A percentile compares a stretch with the other conserved stretches of the same genome.
phyloP scores from a whole-genome alignment of 2,797 vertebrate species.

The Myotis pilosus region DNA sequence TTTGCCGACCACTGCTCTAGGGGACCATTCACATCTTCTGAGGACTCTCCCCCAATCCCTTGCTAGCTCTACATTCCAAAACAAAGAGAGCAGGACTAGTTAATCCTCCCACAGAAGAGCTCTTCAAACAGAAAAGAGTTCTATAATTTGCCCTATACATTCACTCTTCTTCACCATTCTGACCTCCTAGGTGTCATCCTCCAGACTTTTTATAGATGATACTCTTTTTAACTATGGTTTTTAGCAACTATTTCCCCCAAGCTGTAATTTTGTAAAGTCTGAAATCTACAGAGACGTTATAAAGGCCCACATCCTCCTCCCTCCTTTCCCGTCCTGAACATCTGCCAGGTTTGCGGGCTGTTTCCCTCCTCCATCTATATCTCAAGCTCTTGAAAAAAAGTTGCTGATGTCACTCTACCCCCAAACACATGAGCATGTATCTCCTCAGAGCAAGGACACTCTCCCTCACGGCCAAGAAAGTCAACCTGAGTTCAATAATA shows the following conservation, averaged over 20 bases:
- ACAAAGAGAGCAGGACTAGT: background rate
- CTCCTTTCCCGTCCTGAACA: too few species aligned
- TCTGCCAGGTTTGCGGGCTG: rapidly evolving
- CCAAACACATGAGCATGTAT: background rate
- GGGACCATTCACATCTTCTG: background rate
- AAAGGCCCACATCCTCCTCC: background rate
- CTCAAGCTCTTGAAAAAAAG: background rate
- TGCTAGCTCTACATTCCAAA: background rate
- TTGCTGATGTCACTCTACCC: background rate
- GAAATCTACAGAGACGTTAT: background rate
- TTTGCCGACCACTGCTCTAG: background rate
- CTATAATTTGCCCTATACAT: rapidly evolving
- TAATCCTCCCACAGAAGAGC: background rate
- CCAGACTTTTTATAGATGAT: background rate
- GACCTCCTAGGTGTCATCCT: background rate
- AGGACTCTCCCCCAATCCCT: background rate
- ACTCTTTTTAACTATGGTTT: background rate
- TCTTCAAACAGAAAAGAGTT: background rate
- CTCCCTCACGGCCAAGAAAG: background rate
- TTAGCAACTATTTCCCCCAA: background rate
- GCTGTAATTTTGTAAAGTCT: background rate
- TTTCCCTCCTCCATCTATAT: background rate
- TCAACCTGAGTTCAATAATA: background rate
- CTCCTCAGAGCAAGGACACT: background rate
- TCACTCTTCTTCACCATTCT: background rate